phyloP scores from a whole-genome alignment of 1,140 invertebrate species.

The Saccostrea cuccullata region DNA sequence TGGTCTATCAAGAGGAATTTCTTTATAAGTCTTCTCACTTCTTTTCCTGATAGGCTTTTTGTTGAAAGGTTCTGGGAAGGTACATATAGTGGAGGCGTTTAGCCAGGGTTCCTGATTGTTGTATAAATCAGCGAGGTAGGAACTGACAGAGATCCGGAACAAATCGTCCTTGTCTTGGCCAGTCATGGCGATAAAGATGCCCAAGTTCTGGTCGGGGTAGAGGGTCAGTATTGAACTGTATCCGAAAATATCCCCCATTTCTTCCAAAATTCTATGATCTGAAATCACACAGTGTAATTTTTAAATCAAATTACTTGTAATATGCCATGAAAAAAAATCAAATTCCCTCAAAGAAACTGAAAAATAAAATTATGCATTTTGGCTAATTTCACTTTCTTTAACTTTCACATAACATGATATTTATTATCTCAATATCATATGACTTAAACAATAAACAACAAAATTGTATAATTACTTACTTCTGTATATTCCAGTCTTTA shows the following conservation, averaged over 20 bases:
- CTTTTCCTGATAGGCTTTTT: neutral
- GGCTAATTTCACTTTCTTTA: too few species aligned
- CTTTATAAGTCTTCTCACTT: neutral
- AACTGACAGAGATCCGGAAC: constrained; percentile 54
- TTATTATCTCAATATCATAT: too few species aligned
- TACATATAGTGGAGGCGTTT: constrained; percentile 59
- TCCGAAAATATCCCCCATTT: constrained; percentile 61
- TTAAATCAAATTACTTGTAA: neutral
- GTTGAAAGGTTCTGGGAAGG: constrained; percentile 60
- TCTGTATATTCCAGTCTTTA: constrained; percentile 52
- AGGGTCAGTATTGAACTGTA: constrained; percentile 60
- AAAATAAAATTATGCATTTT: too few species aligned
- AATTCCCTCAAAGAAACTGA: too few species aligned
- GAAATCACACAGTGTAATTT: neutral
- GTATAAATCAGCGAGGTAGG: constrained; percentile 56
- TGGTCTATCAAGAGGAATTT: constrained; percentile 6
- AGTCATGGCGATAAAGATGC: constrained; percentile 63
- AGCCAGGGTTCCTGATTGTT: constrained; percentile 61
- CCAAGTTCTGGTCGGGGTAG: constrained; percentile 56
- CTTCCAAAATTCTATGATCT: constrained; percentile 59
- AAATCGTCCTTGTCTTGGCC: constrained; percentile 55
- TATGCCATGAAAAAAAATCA: neutral
- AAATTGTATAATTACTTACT: neutral
- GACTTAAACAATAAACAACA: neutral
- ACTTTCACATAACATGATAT: too few species aligned